Evolutionary conservation across 2,888 invertebrate genomes (phyloP), one percentile per base, ranked within the genome.

Genomic region (Agrilus biguttatus): DNA sequence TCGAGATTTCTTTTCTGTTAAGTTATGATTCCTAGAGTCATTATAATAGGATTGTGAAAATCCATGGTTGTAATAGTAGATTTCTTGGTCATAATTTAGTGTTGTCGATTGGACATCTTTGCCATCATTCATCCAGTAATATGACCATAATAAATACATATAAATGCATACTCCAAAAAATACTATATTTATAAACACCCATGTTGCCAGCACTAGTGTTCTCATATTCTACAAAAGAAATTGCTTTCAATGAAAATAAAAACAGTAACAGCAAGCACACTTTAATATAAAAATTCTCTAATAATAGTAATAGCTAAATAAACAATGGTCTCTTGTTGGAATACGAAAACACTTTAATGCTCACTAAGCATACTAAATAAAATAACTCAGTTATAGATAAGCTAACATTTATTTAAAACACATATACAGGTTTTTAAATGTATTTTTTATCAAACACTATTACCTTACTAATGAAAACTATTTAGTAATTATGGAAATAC

Each of bases 91-190:
- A 49, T 66, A 67, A 47, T 60, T 61, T 46, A 63, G 59, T 42
- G 59, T 57, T 5, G 68, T 55, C 37, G 70, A 67, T 49, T 69
- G 60, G 44, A 68, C 68, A 54, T 77, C 73, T 49, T 72, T 70
- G 52, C 75, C 74, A 45, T 74, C 67, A 46, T 73, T 72, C 67
- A 74, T 72, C 80, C 80, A 81, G 56, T 80, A 81, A 54, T 80
- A 78, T 1, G 78, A 77, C 80, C 81, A 81, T 40, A 83, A 70
- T 34, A 82, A 63, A 59, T 81, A 81, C 51, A 80, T 71, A 56
- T 82, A 83, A 35, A 79, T 78, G 51, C 79, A 77, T 76, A 81
- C 80, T 10, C 80, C 81, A 54, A 81, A 75, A 54, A 80, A 75
- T 21, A 81, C 68, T 38, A 82, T 68, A 60, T 80, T 80, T 49